A percentile compares a stretch with the other conserved stretches of the same genome.
These are phyloP conservation scores for Apostichopus californicus DNA, from an alignment of 35 echinoderm and acorn worm species.

Conservation along the genomic window DNA sequence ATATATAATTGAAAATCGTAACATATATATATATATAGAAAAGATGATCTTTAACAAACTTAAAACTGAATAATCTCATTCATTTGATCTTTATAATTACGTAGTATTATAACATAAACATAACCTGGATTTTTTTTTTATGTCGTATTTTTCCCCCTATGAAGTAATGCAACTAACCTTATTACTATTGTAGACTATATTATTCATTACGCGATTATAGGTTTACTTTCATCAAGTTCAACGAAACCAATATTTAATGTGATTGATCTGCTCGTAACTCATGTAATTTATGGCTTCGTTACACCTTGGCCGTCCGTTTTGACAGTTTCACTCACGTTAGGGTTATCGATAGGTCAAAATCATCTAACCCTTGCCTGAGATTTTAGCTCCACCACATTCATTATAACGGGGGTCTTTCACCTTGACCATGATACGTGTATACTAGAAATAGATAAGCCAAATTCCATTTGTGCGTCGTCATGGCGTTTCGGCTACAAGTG, in stretches of 20 bases:
- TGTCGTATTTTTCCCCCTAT: no score
- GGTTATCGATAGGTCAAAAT: not conserved
- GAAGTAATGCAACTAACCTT: no score
- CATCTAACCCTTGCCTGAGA: not conserved
- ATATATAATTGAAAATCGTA: no score
- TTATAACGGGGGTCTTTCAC: not conserved
- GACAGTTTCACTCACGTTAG: not conserved
- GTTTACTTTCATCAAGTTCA: not conserved
- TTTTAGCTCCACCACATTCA: not conserved
- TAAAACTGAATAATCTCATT: no score
- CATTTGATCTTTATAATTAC: no score
- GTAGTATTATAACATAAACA: no score
- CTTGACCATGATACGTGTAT: not conserved
- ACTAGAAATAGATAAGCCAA: not conserved
- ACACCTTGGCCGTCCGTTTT: not conserved
- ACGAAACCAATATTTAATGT: not conserved
- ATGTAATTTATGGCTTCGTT: not conserved
- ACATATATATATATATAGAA: no score
- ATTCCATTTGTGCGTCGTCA: conserved; percentile 5
- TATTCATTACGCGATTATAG: not conserved
- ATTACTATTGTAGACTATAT: no score
- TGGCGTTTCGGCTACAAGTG: no score
- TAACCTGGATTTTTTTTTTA: no score
- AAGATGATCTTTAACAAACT: no score
- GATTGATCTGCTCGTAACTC: not conserved